A percentile compares a stretch with the other conserved stretches of the same genome.
phyloP scores from a whole-genome alignment of 2,797 vertebrate genomes.

The Mastacembelus armatus region DNA sequence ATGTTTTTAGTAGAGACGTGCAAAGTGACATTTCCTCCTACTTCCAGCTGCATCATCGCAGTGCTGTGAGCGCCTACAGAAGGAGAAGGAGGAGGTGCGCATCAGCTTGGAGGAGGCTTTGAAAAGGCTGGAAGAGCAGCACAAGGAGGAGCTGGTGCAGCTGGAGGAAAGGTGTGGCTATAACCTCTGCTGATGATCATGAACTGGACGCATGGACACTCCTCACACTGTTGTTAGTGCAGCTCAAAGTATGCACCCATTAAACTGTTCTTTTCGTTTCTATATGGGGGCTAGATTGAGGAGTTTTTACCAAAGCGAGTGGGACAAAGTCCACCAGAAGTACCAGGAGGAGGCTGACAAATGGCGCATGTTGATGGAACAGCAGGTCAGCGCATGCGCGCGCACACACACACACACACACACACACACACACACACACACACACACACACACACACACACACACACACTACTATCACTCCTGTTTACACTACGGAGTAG shows the following conservation, averaged over 20 bases:
- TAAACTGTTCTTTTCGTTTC: not conserved
- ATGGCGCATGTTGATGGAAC: conserved; percentile 87
- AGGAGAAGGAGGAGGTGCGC: conserved; percentile 88
- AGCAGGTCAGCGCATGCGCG: conserved; percentile 84
- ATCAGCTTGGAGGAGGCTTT: conserved; percentile 85
- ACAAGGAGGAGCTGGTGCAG: conserved; percentile 87
- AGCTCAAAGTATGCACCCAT: not conserved
- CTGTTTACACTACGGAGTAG: not conserved
- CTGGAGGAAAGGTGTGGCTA: conserved; percentile 84
- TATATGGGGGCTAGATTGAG: conserved; percentile 75
- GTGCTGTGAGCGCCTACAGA: conserved; percentile 88
- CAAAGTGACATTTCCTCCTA: not conserved
- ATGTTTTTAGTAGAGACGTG: not conserved
- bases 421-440: not conserved
- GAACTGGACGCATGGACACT: too few species aligned
- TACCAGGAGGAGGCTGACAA: conserved; percentile 94
- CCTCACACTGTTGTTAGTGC: too few species aligned
- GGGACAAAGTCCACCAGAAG: conserved; percentile 90
- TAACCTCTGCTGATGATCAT: not conserved
- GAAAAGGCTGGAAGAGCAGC: conserved; percentile 87
- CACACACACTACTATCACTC: not conserved
- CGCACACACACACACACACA: conserved; percentile 5
- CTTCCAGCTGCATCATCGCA: conserved; percentile 83
- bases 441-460: conserved; percentile 5
- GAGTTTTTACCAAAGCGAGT: conserved; percentile 91